Base-by-base conservation (phyloP, 2,797 vertebrate species). In the Bovichtus diacanthus region DNA sequence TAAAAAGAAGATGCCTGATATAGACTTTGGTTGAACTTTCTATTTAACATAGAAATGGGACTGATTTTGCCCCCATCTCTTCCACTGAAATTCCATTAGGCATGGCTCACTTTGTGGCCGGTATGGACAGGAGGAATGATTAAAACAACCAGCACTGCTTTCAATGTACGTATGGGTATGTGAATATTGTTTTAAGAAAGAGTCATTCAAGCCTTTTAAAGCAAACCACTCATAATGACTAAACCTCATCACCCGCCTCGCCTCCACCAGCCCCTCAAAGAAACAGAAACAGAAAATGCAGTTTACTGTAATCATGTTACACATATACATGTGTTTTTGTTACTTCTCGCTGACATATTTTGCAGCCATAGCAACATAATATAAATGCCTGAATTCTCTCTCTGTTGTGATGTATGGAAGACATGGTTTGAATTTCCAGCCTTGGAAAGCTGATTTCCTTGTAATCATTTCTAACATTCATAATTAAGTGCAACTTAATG, bases 401-500 rank as follows among this genome's bases (percentile, higher is more conserved):
- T 58, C 53, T 75, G 62, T n/a, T 21, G 11, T 8, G n/a, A 47
- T 1, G 29, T 50, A 80, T 15, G 15, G 19, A 53, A 51, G 34
- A 65, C 31, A 70, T 18, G 19, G 23, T 67, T 62, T 86, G 25
- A 19, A 38, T 75, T 66, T 66, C 34, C 31, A 62, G 59, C 19
- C 31, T 60, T 43, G 31, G 23, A 68, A 63, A 61, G 5, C 18
- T 18, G 43, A 59, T 74, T 66, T 69, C 39, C 49, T 69, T 79
- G 64, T 77, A 56, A 74, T 58, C 15, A 55, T 80, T 76, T 76
- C 25, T 10, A 66, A 54, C 82, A 76, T 73, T 77, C 58, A 61
- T 68, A 70, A 86, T 87, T 69, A 64, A 89, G 80, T 71, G 31
- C 43, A 21, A 55, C 38, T 83, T 76, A 70, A 72, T 68, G 53